phyloP scores from a whole-genome alignment of 2,888 invertebrate genomes.

The Rotaria macrura region DNA sequence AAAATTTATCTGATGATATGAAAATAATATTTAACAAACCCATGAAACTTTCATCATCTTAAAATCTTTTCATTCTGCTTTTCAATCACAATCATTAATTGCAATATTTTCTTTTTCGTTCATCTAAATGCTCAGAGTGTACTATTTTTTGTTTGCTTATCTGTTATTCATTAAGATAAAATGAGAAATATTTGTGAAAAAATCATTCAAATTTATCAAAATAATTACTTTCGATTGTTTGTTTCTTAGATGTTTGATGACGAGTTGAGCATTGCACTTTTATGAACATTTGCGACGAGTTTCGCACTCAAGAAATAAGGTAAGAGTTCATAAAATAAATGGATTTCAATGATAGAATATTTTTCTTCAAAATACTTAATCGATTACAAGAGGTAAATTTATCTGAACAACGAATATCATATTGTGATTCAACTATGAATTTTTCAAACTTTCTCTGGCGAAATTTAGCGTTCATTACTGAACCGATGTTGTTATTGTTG shows the following conservation, averaged over 20 bases:
- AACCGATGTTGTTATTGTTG: too few species aligned
- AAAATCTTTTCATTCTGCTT: background rate
- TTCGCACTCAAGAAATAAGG: background rate
- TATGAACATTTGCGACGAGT: background rate
- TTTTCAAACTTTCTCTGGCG: too few species aligned
- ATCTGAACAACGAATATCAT: too few species aligned
- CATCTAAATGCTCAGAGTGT: background rate
- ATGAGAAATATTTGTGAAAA: background rate
- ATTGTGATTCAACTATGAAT: too few species aligned
- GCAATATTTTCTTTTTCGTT: background rate
- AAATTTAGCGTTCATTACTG: too few species aligned
- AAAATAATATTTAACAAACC: slow-evolving; percentile 1
- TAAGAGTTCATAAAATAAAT: background rate
- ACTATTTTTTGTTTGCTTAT: too few species aligned
- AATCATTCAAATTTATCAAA: background rate
- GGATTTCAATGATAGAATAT: too few species aligned
- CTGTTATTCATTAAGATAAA: too few species aligned
- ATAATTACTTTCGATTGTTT: background rate
- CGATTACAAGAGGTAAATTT: too few species aligned
- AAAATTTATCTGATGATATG: slow-evolving; percentile 18
- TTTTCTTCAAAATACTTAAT: too few species aligned
- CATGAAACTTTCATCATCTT: background rate
- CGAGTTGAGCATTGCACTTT: background rate
- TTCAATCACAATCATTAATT: background rate
- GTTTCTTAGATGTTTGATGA: background rate